Percentiles rank a stretch among this genome's conserved stretches.
Conservation (phyloP, 2,113 vertebrate species). For the Sapajus apella region DNA sequence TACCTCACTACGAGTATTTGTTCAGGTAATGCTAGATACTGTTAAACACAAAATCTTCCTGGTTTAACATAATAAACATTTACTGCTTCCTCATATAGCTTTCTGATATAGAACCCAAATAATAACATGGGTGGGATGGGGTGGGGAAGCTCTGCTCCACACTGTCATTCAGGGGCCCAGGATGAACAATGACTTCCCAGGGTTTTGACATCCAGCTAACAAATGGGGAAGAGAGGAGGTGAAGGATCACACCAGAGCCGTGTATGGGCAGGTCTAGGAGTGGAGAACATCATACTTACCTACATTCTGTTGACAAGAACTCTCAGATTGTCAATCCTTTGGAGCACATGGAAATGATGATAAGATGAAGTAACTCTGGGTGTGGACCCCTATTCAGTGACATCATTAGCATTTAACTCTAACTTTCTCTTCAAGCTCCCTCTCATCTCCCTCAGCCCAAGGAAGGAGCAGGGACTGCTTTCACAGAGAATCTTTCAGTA, state of each 20-base stretch:
- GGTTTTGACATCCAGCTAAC: neutral
- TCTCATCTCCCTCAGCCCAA: neutral
- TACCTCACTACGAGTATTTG: neutral
- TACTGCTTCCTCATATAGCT: neutral
- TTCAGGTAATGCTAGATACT: neutral
- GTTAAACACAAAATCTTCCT: neutral
- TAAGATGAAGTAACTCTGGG: neutral
- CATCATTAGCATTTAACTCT: neutral
- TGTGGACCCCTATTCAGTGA: neutral
- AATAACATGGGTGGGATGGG: neutral
- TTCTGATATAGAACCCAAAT: neutral
- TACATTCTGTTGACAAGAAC: neutral
- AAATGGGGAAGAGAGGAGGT: neutral
- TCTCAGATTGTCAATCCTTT: neutral
- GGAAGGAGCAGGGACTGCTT: neutral
- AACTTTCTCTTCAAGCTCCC: neutral
- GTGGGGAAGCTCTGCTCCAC: neutral
- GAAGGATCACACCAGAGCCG: neutral
- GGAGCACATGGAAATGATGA: neutral
- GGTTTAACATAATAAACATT: neutral
- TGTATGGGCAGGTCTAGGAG: neutral
- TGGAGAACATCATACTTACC: neutral
- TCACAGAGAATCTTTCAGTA: neutral
- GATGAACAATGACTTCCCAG: neutral
- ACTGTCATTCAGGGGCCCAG: neutral